Evolutionary conservation across 2,888 invertebrate species (phyloP).

Genomic region (Cataglyphis livida): DNA sequence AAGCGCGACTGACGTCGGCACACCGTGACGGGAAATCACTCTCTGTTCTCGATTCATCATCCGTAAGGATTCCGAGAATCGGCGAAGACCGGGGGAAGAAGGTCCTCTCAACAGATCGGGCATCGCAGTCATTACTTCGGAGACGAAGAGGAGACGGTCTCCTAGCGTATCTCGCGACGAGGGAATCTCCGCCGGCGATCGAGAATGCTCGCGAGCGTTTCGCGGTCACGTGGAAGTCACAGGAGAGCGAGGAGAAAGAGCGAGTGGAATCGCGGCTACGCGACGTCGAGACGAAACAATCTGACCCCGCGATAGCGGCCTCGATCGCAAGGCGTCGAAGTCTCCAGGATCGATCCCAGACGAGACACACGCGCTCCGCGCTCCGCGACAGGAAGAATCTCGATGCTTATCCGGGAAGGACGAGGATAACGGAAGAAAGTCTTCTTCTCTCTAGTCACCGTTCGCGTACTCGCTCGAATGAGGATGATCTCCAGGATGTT

Average conservation of each 20-base stretch:
- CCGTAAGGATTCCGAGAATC: slow-evolving; percentile 30
- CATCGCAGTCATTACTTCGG: not conserved
- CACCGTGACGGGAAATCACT: not conserved
- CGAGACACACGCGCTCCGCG: slow-evolving; percentile 20
- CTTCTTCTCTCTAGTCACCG: slow-evolving; percentile 72
- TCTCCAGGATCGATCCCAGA: slow-evolving; percentile 30
- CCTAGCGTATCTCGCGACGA: slow-evolving; percentile 14
- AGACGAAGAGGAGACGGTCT: slow-evolving; percentile 13
- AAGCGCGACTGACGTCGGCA: not conserved
- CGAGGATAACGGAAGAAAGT: slow-evolving; percentile 43
- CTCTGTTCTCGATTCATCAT: not conserved
- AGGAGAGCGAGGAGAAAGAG: not conserved
- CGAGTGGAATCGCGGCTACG: slow-evolving; percentile 60
- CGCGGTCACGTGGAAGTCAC: slow-evolving; percentile 16
- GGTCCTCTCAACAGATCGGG: not conserved
- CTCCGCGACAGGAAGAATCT: not conserved
- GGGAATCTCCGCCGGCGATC: slow-evolving; percentile 38
- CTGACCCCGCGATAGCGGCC: not conserved
- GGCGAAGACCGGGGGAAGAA: not conserved
- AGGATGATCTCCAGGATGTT: slow-evolving; percentile 15
- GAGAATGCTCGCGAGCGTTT: slow-evolving; percentile 24
- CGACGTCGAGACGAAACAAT: slow-evolving; percentile 13
- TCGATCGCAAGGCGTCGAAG: slow-evolving; percentile 45
- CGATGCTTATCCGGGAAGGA: slow-evolving; percentile 13
- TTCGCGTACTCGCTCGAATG: slow-evolving; percentile 52